Conservation (phyloP, 2,888 invertebrate genomes). For the Drosophila yooni region DNA sequence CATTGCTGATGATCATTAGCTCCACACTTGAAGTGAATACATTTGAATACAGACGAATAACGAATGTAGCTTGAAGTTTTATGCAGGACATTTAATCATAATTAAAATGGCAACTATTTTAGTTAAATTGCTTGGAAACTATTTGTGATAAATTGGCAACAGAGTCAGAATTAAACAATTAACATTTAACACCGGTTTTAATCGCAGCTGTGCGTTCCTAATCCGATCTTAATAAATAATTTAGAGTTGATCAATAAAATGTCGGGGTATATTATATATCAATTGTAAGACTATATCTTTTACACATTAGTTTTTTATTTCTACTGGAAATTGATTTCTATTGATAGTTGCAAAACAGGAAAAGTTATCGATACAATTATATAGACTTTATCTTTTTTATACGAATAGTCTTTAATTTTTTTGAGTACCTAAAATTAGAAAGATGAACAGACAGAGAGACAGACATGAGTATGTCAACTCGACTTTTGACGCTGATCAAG, state of each 20-base stretch:
- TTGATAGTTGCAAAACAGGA: too few relatives aligned
- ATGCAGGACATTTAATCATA: conserved; percentile 6
- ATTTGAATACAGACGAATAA: not conserved
- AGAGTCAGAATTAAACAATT: not conserved
- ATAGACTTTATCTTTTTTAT: not conserved
- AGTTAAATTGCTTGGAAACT: not conserved
- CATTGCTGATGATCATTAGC: conserved; percentile 53
- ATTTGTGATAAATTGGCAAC: not conserved
- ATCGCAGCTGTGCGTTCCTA: not conserved
- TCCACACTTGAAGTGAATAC: conserved; percentile 6
- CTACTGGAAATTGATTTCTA: too few relatives aligned
- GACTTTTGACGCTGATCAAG: not conserved
- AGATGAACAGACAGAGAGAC: not conserved
- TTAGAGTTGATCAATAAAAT: not conserved
- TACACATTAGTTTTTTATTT: too few relatives aligned
- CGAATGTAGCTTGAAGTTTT: not conserved
- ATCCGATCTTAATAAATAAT: not conserved
- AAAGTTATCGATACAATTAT: accelerated
- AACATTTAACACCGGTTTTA: too few relatives aligned
- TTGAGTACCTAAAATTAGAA: too few relatives aligned
- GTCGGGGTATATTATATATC: too few relatives aligned
- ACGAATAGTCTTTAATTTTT: too few relatives aligned
- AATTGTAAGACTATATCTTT: too few relatives aligned
- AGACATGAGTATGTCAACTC: not conserved
- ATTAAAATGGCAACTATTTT: not conserved